Evolutionary conservation across 2,888 invertebrate genomes (phyloP).

Genomic region (Gasteruption jaculator): DNA sequence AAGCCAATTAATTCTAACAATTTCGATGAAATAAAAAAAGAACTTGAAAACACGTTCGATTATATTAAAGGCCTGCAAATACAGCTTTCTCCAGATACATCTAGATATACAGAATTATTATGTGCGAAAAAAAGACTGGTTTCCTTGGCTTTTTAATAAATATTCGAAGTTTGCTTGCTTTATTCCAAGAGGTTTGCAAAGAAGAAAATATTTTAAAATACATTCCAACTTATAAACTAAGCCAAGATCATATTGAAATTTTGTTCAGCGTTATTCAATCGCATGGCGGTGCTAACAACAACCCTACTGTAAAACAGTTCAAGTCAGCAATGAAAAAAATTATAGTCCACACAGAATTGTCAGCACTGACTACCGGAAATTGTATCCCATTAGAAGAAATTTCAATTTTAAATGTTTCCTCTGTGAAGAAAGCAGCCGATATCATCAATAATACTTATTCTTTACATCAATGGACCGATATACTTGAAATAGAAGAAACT

Average conservation of each 20-base stretch:
- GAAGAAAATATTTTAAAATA: slow-evolving; percentile 13
- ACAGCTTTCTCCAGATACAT: too few relatives aligned
- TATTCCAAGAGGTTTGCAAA: not conserved
- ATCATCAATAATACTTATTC: not conserved
- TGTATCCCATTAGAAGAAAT: slow-evolving; percentile 11
- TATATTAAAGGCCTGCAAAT: too few relatives aligned
- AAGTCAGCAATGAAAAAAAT: slow-evolving; percentile 14
- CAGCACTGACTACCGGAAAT: slow-evolving; percentile 9
- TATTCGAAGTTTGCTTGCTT: not conserved
- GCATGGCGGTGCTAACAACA: slow-evolving; percentile 17
- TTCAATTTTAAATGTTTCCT: slow-evolving; percentile 10
- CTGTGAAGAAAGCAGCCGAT: not conserved
- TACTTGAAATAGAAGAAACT: too few relatives aligned
- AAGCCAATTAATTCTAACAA: too few relatives aligned
- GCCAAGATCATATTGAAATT: slow-evolving; percentile 17
- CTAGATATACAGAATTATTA: too few relatives aligned
- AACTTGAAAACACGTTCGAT: too few relatives aligned
- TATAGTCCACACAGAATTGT: not conserved
- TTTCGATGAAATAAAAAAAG: too few relatives aligned
- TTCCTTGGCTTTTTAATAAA: slow-evolving; percentile 5
- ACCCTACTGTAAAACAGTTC: slow-evolving; percentile 18
- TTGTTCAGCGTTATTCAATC: slow-evolving; percentile 17
- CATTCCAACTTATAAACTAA: slow-evolving; percentile 16
- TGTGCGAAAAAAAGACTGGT: not conserved
- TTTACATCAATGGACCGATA: too few relatives aligned